These are phyloP conservation scores for Coregonus clupeaformis DNA, from an alignment of 2,113 vertebrate species.

Conservation along the genomic window DNA sequence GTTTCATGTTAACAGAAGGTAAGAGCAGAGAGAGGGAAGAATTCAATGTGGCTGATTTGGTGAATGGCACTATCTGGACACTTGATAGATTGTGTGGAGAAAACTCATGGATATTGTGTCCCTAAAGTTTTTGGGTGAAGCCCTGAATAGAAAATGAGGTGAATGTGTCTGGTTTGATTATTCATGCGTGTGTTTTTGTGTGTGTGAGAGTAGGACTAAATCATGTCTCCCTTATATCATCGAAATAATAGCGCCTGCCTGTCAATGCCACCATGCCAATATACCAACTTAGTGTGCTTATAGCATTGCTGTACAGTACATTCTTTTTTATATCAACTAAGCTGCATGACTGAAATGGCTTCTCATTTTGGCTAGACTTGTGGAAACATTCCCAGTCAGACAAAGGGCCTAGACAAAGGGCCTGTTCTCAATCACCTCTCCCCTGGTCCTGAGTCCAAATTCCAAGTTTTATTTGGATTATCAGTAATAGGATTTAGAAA, in stretches of 20 bases:
- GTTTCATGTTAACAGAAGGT: constrained; percentile 31
- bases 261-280: not conserved
- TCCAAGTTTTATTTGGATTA: not conserved
- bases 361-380: not conserved
- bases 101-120: too few species aligned
- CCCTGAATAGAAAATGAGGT: too few species aligned
- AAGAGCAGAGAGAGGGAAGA: constrained; percentile 3
- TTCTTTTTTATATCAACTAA: not conserved
- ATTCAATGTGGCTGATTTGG: too few species aligned
- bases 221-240: too few species aligned
- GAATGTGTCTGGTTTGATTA: too few species aligned
- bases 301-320: not conserved
- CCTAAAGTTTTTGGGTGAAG: too few species aligned
- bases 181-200: not conserved
- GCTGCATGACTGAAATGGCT: not conserved
- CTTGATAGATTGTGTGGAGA: too few species aligned
- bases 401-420: too few species aligned
- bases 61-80: too few species aligned
- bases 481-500: not conserved
- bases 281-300: not conserved
- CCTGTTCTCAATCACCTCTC: too few species aligned
- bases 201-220: not conserved
- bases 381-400: not conserved
- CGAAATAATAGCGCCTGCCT: not conserved
- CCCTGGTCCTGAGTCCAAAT: not conserved